Base-by-base conservation (phyloP, 1,140 invertebrate species). In the Cherax destructor region DNA sequence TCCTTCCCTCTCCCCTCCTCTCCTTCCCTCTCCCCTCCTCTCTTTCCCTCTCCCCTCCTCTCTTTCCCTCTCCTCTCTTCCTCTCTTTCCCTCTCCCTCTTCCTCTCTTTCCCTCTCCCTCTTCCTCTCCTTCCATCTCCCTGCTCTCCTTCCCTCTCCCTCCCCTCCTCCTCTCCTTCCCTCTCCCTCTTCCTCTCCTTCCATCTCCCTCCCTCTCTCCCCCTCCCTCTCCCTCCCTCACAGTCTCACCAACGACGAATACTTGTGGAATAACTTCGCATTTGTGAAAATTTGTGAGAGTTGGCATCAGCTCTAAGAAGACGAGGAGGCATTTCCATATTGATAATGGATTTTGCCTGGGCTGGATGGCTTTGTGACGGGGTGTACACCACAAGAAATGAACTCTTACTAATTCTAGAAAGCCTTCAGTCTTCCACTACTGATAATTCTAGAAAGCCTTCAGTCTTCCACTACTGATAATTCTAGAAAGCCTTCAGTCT, bases 261-360 rank as follows among this genome's bases (percentile, higher is more conserved):
- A 41, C 3, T 85, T 24, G 3, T 50, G 56, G 18, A 78, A 78
- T 78, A 78, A 18, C 11, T 78, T 9, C 4, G 16, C n/a, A 78
- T 50, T 41, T 78, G 76, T 78, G 76, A 47, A 78, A 50, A 78
- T 30, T 21, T 52, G 52, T 21, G 10, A 24, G 24, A 78, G 76
- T 78, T 78, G 49, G 76, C 76, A 69, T 10, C 61, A 6, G 61
- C 11, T 80, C 30, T 80, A 88, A 88, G 86, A 88, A 61, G 86
- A 79, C 77, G 86, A 65, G 86, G 80, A 77, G 77, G 86, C 72
- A 88, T 88, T 80, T 88, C 86, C 86, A 88, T 88, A 88, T 88
- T 88, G 86, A 88, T 88, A 88, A 88, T 88, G 86, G 86, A 88
- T 88, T 88, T 87, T 65, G 86, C 24, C 76, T 10, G 74, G 49